Evolutionary conservation across 1,140 invertebrate genomes (phyloP).

Genomic region (Cydia amplana): DNA sequence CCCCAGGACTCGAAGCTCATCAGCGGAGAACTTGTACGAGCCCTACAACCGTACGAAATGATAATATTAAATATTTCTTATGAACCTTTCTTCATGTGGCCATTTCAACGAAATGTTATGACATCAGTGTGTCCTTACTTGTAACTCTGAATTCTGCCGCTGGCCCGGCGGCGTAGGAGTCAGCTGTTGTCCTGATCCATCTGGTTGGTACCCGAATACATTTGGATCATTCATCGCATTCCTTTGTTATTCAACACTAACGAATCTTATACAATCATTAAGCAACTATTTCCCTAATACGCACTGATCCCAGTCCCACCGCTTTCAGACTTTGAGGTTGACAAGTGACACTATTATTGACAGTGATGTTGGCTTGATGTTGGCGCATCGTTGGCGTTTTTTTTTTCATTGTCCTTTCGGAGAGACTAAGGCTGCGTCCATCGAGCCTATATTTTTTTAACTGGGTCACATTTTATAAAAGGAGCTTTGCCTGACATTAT

Average conservation of each 20-base stretch:
- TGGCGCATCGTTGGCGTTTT: no score
- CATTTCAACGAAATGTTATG: conserved; percentile 8
- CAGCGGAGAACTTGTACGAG: conserved; percentile 81
- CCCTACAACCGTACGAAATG: conserved; percentile 63
- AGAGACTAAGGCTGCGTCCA: background rate
- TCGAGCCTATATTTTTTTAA: background rate
- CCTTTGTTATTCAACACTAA: conserved; percentile 16
- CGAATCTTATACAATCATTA: background rate
- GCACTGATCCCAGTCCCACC: background rate
- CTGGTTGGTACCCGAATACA: conserved; percentile 51
- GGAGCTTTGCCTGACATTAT: background rate
- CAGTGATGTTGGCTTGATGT: background rate
- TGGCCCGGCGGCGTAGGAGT: conserved; percentile 31
- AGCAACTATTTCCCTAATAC: background rate
- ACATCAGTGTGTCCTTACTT: conserved; percentile 50
- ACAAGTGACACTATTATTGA: background rate
- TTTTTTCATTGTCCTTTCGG: conserved; percentile 5
- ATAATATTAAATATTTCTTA: background rate
- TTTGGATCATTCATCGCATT: conserved; percentile 49
- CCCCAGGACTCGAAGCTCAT: conserved; percentile 83
- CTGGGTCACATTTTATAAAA: background rate
- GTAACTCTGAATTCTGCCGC: conserved; percentile 32
- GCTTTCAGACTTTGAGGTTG: background rate
- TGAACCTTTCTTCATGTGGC: background rate
- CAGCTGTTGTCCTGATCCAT: conserved; percentile 31